Base-by-base conservation (phyloP, 2,797 vertebrate genomes). In the Botia kubotai region DNA sequence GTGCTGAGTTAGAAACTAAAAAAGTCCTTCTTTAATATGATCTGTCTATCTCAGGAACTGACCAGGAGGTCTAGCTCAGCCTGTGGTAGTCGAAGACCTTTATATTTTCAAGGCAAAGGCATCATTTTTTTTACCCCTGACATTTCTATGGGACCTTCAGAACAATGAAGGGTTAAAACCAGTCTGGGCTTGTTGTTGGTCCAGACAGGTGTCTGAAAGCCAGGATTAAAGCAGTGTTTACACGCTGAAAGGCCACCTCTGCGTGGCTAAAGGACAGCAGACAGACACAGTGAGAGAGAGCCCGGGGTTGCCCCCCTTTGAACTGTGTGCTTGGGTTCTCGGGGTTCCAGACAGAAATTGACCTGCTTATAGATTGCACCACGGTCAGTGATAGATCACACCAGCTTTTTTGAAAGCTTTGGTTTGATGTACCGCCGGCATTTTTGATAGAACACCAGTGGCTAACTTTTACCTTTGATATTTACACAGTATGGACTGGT, bases 221-320 rank as follows among this genome's bases (percentile, higher is more conserved):
- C 21, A 26, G 26, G 55, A 79, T 58, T 58, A 58, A 58, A 58
- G 53, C 69, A 60, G 52, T 70, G 62, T 70, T 79, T 66, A 46
- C 50, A 69, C 39, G 50, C 13, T 4, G 12, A 83, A 83, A 80
- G 60, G 58, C 21, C 72, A 83, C 43, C 43, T 58, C 66, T 72
- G 72, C 71, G 21, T 6, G 14, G 53, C 19, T 79, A 81, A 86
- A 83, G 67, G 82, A 82, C 84, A 83, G 58, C 8, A 13, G 8
- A 60, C 48, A 79, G 83, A 77, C 69, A 79, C 74, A 46, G 46
- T 8, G 4, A 68, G 36, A 21, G 66, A 8, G 16, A 69, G 6
- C 0, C 43, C 10, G 57, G 70, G 19, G 46, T 65, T 3, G 4
- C 17, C 69, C 52, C 72, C 68, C 79, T 83, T 83, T 86, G 58